Conservation (phyloP, 2,888 invertebrate species). For the Machimus rusticus region DNA sequence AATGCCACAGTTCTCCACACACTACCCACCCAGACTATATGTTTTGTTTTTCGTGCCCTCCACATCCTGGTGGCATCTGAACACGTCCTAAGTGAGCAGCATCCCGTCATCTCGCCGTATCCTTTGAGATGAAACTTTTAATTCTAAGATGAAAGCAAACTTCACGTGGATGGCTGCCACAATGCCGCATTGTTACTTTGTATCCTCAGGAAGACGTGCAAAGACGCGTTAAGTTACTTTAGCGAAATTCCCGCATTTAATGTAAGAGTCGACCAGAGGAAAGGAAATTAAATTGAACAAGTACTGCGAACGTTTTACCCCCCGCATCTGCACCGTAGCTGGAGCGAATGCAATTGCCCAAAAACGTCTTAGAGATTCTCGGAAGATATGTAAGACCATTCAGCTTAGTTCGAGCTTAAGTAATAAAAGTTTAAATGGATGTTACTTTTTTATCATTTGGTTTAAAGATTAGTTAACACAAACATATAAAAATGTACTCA, state of each 20-base stretch:
- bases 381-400: not conserved
- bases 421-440: too few relatives aligned
- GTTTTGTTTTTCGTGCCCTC: not conserved
- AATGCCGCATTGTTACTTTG: constrained; percentile 17
- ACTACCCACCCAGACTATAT: not conserved
- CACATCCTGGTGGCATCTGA: not conserved
- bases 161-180: not conserved
- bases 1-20: not conserved
- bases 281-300: not conserved
- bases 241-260: not conserved
- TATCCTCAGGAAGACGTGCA: not conserved
- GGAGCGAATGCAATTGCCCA: not conserved
- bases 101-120: not conserved
- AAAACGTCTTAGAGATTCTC: not conserved
- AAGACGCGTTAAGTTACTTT: not conserved
- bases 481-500: too few relatives aligned
- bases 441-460: too few relatives aligned
- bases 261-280: not conserved
- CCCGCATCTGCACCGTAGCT: not conserved
- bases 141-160: constrained; percentile 16
- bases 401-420: too few relatives aligned
- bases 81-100: not conserved
- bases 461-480: too few relatives aligned
- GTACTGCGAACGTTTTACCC: not conserved
- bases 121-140: constrained; percentile 1